Percentiles rank a stretch among this genome's conserved stretches.
phyloP scores from a whole-genome alignment of 2,888 invertebrate genomes.

The Papilio gigon region DNA sequence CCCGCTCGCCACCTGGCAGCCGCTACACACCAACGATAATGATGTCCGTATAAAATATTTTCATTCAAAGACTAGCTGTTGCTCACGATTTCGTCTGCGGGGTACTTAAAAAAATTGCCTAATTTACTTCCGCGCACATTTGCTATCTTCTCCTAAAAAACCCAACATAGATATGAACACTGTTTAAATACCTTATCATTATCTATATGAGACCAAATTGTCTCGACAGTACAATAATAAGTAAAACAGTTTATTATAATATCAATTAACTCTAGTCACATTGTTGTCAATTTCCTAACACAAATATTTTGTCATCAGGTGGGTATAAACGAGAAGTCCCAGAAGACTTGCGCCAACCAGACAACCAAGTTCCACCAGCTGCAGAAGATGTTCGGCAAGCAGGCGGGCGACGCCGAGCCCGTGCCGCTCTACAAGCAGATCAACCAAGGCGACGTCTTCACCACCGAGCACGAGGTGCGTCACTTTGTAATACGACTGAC shows the following conservation, averaged over 20 bases:
- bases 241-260: too few species aligned
- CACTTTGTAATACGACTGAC: neutral
- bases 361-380: conserved; percentile 91
- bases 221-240: too few species aligned
- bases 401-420: conserved; percentile 72
- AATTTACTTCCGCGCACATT: neutral
- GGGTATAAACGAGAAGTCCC: conserved; percentile 84
- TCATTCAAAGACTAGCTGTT: too few species aligned
- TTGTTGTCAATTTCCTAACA: neutral
- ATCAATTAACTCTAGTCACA: too few species aligned
- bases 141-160: too few species aligned
- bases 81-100: too few species aligned
- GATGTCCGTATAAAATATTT: conserved; percentile 53
- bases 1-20: conserved; percentile 84
- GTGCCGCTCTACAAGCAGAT: conserved; percentile 83
- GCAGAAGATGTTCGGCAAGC: conserved; percentile 88
- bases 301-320: conserved; percentile 47
- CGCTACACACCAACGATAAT: conserved; percentile 52
- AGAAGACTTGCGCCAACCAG: conserved; percentile 89
- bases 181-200: too few species aligned
- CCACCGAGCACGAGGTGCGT: conserved; percentile 82
- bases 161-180: too few species aligned
- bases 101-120: too few species aligned
- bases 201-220: too few species aligned
- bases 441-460: conserved; percentile 83